Evolutionary conservation across 2,797 vertebrate genomes (phyloP).

Genomic region (Myoxocephalus aenaeus): DNA sequence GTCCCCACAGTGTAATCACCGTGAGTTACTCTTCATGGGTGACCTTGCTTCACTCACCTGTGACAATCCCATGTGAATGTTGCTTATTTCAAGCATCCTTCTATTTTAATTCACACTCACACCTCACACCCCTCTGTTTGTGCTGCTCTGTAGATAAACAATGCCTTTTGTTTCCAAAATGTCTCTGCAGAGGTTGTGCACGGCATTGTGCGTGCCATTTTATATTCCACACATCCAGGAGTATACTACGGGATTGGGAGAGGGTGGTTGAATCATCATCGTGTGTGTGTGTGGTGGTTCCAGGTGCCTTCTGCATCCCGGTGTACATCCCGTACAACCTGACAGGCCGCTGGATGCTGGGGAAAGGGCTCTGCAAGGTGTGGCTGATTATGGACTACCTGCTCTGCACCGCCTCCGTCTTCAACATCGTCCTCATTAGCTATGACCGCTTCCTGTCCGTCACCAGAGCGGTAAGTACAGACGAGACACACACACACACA

Average conservation of each 20-base stretch:
- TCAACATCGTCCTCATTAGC: constrained; percentile 94
- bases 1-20: neutral
- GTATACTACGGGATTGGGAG: neutral
- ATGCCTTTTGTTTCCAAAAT: constrained; percentile 18
- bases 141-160: constrained; percentile 10
- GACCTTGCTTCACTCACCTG: constrained; percentile 21
- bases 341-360: constrained; percentile 86
- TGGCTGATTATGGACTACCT: constrained; percentile 92
- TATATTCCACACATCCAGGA: constrained; percentile 3
- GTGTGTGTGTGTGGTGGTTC: constrained; percentile 26
- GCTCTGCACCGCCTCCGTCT: constrained; percentile 91
- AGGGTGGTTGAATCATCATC: constrained; percentile 35
- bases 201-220: neutral
- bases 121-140: constrained; percentile 1
- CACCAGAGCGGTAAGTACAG: constrained; percentile 89
- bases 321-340: constrained; percentile 89
- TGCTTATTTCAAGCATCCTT: constrained; percentile 13
- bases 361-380: constrained; percentile 87
- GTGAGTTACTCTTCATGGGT: constrained; percentile 1
- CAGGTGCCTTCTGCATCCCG: constrained; percentile 91
- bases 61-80: neutral
- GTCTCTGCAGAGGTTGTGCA: neutral
- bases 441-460: constrained; percentile 93
- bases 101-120: neutral
- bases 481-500: constrained; percentile 14